Conservation (phyloP, 2,888 invertebrate species). For the Tenthredo scrophulariae region DNA sequence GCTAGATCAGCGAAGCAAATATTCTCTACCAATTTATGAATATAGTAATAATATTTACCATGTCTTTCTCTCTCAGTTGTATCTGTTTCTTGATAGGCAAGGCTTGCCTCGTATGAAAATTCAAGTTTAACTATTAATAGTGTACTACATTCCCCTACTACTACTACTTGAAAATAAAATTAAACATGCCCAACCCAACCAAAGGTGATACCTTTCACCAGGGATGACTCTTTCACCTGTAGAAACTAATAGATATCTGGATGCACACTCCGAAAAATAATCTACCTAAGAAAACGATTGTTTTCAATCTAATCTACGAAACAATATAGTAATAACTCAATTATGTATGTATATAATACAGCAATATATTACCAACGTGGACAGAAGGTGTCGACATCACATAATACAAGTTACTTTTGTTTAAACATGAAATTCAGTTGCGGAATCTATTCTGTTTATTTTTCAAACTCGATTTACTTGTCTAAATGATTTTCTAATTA, state of each 20-base stretch:
- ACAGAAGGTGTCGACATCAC: conserved; percentile 22
- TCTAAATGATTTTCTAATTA: neutral
- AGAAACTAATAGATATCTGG: neutral
- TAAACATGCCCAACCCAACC: conserved; percentile 1
- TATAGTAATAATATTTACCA: conserved; percentile 3
- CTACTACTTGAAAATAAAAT: conserved; percentile 26
- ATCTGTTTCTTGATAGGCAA: conserved; percentile 33
- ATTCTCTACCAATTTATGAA: neutral
- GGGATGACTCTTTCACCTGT: neutral
- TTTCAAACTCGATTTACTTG: neutral
- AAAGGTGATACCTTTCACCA: conserved; percentile 35
- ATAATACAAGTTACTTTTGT: conserved; percentile 17
- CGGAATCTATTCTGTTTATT: neutral
- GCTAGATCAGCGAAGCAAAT: neutral
- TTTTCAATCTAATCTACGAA: conserved; percentile 37
- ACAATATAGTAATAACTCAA: neutral
- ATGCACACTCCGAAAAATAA: conserved; percentile 16
- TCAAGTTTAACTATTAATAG: neutral
- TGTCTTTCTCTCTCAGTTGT: conserved; percentile 10
- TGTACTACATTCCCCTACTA: conserved; percentile 4
- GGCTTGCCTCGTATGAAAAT: neutral
- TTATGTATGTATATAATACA: neutral
- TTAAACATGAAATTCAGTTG: neutral
- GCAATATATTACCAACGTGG: neutral
- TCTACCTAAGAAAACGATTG: conserved; percentile 16